These are phyloP conservation scores for Polylopha cassiicola DNA, from an alignment of 2,888 invertebrate species.

Conservation along the genomic window DNA sequence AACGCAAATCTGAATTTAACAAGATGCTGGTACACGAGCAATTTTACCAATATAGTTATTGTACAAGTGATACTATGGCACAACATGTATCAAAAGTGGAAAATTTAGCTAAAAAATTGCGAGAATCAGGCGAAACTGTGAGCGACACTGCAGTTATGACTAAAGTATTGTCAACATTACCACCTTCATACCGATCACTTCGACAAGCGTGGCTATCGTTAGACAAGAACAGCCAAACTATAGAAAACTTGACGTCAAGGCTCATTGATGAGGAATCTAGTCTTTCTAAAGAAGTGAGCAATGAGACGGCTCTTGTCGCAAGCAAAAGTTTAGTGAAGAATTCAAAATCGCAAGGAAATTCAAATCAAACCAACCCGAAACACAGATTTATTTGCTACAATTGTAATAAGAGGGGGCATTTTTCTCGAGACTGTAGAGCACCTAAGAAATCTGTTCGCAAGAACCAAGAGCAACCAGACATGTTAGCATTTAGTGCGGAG, in stretches of 20 bases:
- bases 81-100: slow-evolving; percentile 11
- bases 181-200: slow-evolving; percentile 8
- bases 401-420: slow-evolving; percentile 31
- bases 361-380: slow-evolving; percentile 5
- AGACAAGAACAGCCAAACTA: slow-evolving; percentile 8
- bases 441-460: slow-evolving; percentile 27
- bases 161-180: slow-evolving; percentile 9
- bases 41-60: slow-evolving; percentile 10
- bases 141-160: slow-evolving; percentile 10
- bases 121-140: slow-evolving; percentile 11
- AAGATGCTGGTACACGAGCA: slow-evolving; percentile 17
- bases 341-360: neutral
- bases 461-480: slow-evolving; percentile 13
- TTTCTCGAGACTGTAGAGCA: slow-evolving; percentile 28
- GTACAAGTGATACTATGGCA: slow-evolving; percentile 8
- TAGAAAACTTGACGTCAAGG: slow-evolving; percentile 14
- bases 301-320: slow-evolving; percentile 28
- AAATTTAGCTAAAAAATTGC: slow-evolving; percentile 10
- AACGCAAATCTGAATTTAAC: slow-evolving; percentile 13
- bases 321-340: slow-evolving; percentile 1
- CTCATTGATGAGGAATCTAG: slow-evolving; percentile 17
- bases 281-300: slow-evolving; percentile 1
- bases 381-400: slow-evolving; percentile 32
- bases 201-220: slow-evolving; percentile 20
- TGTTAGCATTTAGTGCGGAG: slow-evolving; percentile 29